phyloP scores from a whole-genome alignment of 2,113 vertebrate genomes.

The Indicator indicator region DNA sequence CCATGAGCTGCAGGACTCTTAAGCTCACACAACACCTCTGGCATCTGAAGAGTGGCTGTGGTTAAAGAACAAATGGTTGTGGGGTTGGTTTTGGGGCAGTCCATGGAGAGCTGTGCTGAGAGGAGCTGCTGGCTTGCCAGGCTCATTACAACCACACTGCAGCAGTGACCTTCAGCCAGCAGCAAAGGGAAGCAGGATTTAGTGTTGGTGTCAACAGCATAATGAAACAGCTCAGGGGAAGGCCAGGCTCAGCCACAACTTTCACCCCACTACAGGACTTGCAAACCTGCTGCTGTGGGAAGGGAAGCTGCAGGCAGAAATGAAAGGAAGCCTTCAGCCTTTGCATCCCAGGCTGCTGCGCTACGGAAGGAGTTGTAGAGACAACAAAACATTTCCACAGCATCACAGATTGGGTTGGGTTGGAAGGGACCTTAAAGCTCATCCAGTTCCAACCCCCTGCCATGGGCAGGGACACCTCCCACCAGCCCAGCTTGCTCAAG shows the following conservation, averaged over 20 bases:
- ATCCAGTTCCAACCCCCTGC: too few relatives aligned
- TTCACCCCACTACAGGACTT: slow-evolving; percentile 35
- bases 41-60: slow-evolving; percentile 13
- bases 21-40: not conserved
- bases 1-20: slow-evolving; percentile 24
- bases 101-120: not conserved
- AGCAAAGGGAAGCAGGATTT: slow-evolving; percentile 72
- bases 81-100: not conserved
- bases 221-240: slow-evolving; percentile 70
- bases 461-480: too few relatives aligned
- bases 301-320: not conserved
- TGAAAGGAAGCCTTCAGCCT: not conserved
- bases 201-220: slow-evolving; percentile 63
- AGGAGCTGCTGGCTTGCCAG: slow-evolving; percentile 59
- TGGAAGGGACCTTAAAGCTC: too few relatives aligned
- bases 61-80: slow-evolving; percentile 45
- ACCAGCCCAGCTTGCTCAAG: too few relatives aligned
- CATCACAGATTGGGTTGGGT: too few relatives aligned
- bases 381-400: not conserved
- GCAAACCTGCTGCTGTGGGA: not conserved
- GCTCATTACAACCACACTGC: slow-evolving; percentile 51
- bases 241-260: slow-evolving; percentile 59
- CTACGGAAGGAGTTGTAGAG: slow-evolving; percentile 22
- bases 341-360: not conserved
- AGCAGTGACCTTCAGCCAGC: slow-evolving; percentile 66